Conservation (phyloP, 2,888 invertebrate species). For the Odontocerum albicorne region DNA sequence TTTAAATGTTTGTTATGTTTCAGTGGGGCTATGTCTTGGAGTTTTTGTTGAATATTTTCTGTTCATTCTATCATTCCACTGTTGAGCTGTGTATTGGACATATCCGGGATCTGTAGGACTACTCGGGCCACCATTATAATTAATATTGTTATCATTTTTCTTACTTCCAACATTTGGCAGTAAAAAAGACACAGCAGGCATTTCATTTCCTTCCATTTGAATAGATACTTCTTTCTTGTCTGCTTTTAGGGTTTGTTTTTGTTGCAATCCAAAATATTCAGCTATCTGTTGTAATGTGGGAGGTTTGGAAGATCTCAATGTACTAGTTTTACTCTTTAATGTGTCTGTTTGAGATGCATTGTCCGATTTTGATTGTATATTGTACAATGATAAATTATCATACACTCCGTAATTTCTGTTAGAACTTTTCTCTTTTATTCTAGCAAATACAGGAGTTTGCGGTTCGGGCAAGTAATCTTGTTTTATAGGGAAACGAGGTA, state of each 20-base stretch:
- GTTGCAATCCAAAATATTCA: conserved; percentile 51
- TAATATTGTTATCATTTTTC: conserved; percentile 47
- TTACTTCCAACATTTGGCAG: conserved; percentile 60
- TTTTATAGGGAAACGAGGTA: conserved; percentile 43
- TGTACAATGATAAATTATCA: conserved; percentile 29
- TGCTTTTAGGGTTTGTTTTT: conserved; percentile 41
- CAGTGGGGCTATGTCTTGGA: conserved; percentile 59
- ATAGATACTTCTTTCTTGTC: conserved; percentile 23
- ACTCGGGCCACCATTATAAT: conserved; percentile 58
- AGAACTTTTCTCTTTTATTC: conserved; percentile 38
- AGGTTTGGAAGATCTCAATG: conserved; percentile 36
- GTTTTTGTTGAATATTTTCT: conserved; percentile 53
- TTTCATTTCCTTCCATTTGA: conserved; percentile 27
- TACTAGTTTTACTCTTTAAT: conserved; percentile 28
- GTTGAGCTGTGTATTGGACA: conserved; percentile 70
- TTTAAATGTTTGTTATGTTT: conserved; percentile 15
- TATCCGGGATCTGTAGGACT: conserved; percentile 73
- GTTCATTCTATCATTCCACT: conserved; percentile 61
- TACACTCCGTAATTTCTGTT: conserved; percentile 29
- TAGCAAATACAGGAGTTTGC: conserved; percentile 54
- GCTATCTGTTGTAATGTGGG: conserved; percentile 56
- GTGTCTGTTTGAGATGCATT: conserved; percentile 28
- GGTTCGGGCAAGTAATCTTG: conserved; percentile 54
- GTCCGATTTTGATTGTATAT: conserved; percentile 14
- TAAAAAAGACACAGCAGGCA: conserved; percentile 40